A percentile compares a stretch with the other conserved stretches of the same genome.
These are phyloP conservation scores for Orthosia gothica DNA, from an alignment of 2,888 invertebrate species.

Conservation along the genomic window DNA sequence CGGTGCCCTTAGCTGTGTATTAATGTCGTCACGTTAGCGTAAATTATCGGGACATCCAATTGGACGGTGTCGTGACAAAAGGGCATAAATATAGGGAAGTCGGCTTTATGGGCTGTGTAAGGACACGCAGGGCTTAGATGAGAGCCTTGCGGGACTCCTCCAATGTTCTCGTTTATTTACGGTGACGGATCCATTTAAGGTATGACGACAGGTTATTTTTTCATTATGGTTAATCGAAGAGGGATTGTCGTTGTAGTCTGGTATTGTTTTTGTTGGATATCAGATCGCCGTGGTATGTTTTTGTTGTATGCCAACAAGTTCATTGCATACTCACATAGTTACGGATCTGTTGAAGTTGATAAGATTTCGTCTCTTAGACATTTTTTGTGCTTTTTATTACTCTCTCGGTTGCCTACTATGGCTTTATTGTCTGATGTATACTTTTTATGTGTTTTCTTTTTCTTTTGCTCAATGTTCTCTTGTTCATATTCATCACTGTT, in stretches of 20 bases:
- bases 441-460: neutral
- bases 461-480: too few species aligned
- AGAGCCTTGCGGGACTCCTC: constrained; percentile 78
- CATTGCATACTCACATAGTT: neutral
- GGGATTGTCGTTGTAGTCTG: constrained; percentile 21
- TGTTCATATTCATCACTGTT: constrained; percentile 2
- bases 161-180: constrained; percentile 68
- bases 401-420: too few species aligned
- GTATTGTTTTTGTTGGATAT: constrained; percentile 18
- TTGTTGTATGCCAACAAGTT: neutral
- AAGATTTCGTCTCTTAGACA: too few species aligned
- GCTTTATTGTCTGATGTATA: neutral
- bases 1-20: constrained; percentile 76
- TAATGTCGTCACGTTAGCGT: constrained; percentile 86
- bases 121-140: constrained; percentile 83
- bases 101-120: constrained; percentile 79
- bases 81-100: constrained; percentile 85
- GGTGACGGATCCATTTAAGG: constrained; percentile 65
- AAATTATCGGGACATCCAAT: constrained; percentile 89
- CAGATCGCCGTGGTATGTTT: neutral
- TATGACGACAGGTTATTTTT: constrained; percentile 62
- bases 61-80: constrained; percentile 89
- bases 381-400: too few species aligned
- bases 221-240: constrained; percentile 56
- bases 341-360: neutral